A percentile compares a stretch with the other conserved stretches of the same genome.
phyloP scores from a whole-genome alignment of 2,797 vertebrate species.

The Euthynnus affinis region DNA sequence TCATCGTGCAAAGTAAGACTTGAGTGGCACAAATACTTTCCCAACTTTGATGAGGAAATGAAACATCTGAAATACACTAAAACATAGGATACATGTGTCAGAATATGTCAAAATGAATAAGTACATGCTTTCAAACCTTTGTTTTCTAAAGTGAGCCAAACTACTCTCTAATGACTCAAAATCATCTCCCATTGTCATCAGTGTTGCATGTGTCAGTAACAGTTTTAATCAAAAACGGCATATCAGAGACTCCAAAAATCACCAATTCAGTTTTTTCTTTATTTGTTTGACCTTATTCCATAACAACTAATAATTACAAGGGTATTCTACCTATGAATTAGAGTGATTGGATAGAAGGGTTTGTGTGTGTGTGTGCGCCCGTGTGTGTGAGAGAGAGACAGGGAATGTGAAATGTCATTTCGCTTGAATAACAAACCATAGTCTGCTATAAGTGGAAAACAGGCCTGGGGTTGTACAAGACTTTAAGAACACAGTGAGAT shows the following conservation, averaged over 20 bases:
- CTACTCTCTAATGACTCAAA: conserved; percentile 16
- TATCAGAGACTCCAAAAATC: conserved; percentile 12
- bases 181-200: conserved; percentile 32
- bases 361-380: neutral
- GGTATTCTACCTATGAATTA: conserved; percentile 5
- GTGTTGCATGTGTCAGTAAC: conserved; percentile 19
- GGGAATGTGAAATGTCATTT: neutral
- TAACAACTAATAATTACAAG: conserved; percentile 28
- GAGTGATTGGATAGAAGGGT: conserved; percentile 1
- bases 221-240: conserved; percentile 37
- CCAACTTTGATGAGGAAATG: conserved; percentile 44
- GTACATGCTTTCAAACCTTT: neutral
- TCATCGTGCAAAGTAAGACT: conserved; percentile 35
- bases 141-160: conserved; percentile 15
- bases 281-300: conserved; percentile 37
- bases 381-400: neutral
- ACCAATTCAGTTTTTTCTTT: neutral
- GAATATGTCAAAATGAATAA: conserved; percentile 5
- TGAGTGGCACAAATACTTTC: conserved; percentile 11
- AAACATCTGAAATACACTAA: conserved; percentile 39
- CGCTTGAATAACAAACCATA: conserved; percentile 22
- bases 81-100: conserved; percentile 2
- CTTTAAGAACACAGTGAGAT: conserved; percentile 19
- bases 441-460: conserved; percentile 18
- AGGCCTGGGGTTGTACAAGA: conserved; percentile 16